Base-by-base conservation (phyloP, 2,888 invertebrate species). In the Coleophora flavipennella region DNA sequence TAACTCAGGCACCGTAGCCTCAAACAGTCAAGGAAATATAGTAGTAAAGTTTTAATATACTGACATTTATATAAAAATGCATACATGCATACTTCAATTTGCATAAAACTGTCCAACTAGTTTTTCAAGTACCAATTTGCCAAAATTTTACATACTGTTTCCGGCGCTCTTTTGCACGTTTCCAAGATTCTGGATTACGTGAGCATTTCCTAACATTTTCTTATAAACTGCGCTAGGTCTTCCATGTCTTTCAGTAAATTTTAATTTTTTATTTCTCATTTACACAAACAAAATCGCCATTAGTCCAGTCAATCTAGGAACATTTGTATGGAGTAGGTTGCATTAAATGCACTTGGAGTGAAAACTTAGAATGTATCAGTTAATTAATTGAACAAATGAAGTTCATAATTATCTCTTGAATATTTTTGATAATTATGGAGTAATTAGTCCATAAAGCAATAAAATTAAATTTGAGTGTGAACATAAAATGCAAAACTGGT, bases 121-220 rank as follows among this genome's bases (percentile, higher is more conserved):
- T n/a, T 31, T 31, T n/a, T 31, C 11, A 9, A 31, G 31, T n/a
- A 31, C 4, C 4, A 4, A 4, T n/a, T 31, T 4, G 31, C 4
- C n/a, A n/a, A 26, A 28, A 7, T 35, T 28, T 35, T 27, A 27
- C 35, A 2, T 28, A 28, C 28, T 28, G 35, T 35, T 35, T 35
- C 13, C 26, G 9, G 35, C 35, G 36, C 31, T 36, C 20, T 13
- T 13, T 9, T 28, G 12, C 28, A 13, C 35, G 35, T 27, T 27
- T 27, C 27, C 9, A 27, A 27, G 27, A 27, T 27, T 27, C 27
- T 27, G 27, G 27, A 27, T 27, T 27, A 9, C 27, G 27, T 27
- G 27, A 9, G 9, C 27, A 9, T 27, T 27, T 27, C 27, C 27
- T 27, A 6, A 27, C 27, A 27, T 27, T 27, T 27, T 27, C 9